These are phyloP conservation scores for Blastomussa wellsi DNA, from an alignment of 92 coral and sea anemone species.

Conservation along the genomic window DNA sequence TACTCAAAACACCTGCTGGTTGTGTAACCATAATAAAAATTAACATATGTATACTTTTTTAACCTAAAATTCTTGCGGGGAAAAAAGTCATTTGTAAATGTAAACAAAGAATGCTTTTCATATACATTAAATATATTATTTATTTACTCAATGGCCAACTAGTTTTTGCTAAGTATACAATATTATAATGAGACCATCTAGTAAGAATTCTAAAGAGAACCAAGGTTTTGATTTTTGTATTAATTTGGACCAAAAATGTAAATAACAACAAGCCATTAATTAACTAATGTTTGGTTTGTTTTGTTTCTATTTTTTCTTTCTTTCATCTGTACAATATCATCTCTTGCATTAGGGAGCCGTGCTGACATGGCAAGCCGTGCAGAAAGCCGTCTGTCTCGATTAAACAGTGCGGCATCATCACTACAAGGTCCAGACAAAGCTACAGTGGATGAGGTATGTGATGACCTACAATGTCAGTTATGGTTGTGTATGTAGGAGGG, in stretches of 20 bases:
- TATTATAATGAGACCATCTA: neutral
- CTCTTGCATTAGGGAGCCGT: slow-evolving; percentile 57
- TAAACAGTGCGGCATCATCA: slow-evolving; percentile 81
- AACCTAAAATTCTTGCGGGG: neutral
- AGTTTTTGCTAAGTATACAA: neutral
- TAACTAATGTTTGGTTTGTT: neutral
- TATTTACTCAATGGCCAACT: neutral
- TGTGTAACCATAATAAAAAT: neutral
- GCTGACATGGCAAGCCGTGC: slow-evolving; percentile 95
- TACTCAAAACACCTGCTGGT: neutral
- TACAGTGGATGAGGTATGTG: slow-evolving; percentile 87
- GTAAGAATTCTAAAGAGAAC: no score
- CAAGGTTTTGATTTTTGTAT: no score
- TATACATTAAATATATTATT: neutral
- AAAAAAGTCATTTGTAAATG: neutral
- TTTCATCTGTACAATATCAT: neutral
- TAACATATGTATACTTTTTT: neutral
- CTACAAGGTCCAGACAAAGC: slow-evolving; percentile 78
- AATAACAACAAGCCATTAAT: neutral
- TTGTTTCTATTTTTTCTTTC: neutral
- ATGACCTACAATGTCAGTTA: neutral
- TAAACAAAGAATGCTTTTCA: slow-evolving; percentile 10
- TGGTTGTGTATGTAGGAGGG: neutral
- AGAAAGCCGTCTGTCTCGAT: slow-evolving; percentile 91
- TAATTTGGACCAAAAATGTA: neutral